phyloP scores from a whole-genome alignment of 2,113 vertebrate species.

The Stictonetta naevosa region DNA sequence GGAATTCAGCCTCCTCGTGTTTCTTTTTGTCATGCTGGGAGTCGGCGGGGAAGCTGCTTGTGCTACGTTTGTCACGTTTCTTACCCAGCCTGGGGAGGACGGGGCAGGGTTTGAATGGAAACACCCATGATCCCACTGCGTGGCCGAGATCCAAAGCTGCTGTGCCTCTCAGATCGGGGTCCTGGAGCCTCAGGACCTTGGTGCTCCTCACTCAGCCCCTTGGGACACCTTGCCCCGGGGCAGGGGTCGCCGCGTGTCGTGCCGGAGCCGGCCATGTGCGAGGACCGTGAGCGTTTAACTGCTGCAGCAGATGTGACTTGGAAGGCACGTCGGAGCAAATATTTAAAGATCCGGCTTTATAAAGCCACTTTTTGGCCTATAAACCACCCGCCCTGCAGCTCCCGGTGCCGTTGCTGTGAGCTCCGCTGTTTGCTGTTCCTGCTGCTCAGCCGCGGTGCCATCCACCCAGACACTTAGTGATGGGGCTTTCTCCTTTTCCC shows the following conservation, averaged over 20 bases:
- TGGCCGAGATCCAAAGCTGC: background rate
- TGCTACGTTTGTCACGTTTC: background rate
- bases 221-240: background rate
- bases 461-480: background rate
- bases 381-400: background rate
- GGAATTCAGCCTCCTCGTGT: background rate
- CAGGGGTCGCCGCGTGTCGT: rapidly evolving
- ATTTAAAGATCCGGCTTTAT: constrained; percentile 61
- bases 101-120: background rate
- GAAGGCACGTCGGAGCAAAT: constrained; percentile 42
- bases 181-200: background rate
- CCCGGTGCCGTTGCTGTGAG: background rate
- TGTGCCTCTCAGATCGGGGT: background rate
- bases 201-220: background rate
- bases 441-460: rapidly evolving
- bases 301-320: background rate
- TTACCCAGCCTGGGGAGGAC: background rate
- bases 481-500: background rate
- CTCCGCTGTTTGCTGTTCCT: background rate
- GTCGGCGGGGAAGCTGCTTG: background rate
- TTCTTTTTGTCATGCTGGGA: background rate
- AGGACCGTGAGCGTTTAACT: background rate
- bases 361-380: constrained; percentile 26
- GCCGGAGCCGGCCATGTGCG: rapidly evolving
- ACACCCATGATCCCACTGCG: rapidly evolving